Evolutionary conservation across 2,888 invertebrate genomes (phyloP).

Genomic region (Cerastoderma edule): DNA sequence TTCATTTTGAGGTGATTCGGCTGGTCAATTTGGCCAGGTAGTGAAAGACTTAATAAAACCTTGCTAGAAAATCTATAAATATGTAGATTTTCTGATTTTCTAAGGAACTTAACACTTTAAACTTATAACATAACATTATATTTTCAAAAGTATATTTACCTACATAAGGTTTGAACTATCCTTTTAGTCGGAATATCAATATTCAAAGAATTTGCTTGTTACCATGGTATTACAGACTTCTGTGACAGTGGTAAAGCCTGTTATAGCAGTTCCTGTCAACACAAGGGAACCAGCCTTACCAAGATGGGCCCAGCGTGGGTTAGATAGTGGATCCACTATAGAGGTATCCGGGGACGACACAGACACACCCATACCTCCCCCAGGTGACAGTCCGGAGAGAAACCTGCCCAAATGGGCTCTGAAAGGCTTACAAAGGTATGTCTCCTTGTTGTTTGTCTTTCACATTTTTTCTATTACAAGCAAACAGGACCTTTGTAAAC

Average conservation of each 20-base stretch:
- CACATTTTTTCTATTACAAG: background rate
- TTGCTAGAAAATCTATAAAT: too few relatives aligned
- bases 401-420: constrained; percentile 65
- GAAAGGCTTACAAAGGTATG: constrained; percentile 49
- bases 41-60: too few relatives aligned
- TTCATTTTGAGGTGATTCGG: too few relatives aligned
- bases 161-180: too few relatives aligned
- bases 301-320: constrained; percentile 60
- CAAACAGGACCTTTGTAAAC: background rate
- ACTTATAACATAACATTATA: too few relatives aligned
- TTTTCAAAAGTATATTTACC: too few relatives aligned
- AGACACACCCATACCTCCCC: constrained; percentile 32
- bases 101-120: too few relatives aligned
- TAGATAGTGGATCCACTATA: constrained; percentile 45
- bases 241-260: constrained; percentile 17
- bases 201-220: too few relatives aligned
- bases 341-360: constrained; percentile 41
- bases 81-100: too few relatives aligned
- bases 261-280: constrained; percentile 47
- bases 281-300: constrained; percentile 53
- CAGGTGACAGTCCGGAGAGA: constrained; percentile 29
- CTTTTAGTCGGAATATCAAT: too few relatives aligned
- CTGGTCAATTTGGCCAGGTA: too few relatives aligned
- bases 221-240: background rate
- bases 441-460: background rate